phyloP scores from a whole-genome alignment of 2,797 vertebrate genomes.

The Capromys pilorides region DNA sequence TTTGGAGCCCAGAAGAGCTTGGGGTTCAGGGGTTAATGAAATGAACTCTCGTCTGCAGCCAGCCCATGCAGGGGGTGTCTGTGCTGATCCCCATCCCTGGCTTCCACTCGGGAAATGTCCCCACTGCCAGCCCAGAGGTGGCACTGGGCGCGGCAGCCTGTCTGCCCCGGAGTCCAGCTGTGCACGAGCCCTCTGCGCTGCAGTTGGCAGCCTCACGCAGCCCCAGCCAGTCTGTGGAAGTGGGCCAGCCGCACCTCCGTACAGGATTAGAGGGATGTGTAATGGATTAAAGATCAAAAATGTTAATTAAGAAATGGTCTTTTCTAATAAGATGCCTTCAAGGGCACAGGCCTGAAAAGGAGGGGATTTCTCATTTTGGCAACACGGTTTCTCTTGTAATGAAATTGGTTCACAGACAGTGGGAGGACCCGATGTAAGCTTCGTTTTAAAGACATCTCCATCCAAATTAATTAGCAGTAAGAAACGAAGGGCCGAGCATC shows the following conservation, averaged over 20 bases:
- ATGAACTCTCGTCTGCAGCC: conserved; percentile 73
- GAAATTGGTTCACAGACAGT: conserved; percentile 81
- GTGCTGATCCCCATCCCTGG: not conserved
- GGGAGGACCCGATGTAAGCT: conserved; percentile 76
- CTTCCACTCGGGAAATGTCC: conserved; percentile 59
- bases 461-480: conserved; percentile 83
- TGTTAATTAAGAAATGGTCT: conserved; percentile 90
- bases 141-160: conserved; percentile 63
- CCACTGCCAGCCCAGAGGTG: conserved; percentile 76
- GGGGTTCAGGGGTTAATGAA: conserved; percentile 81
- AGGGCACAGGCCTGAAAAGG: conserved; percentile 85
- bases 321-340: conserved; percentile 89
- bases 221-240: conserved; percentile 78
- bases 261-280: conserved; percentile 85
- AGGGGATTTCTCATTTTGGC: conserved; percentile 85
- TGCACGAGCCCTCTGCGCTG: conserved; percentile 79
- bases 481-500: conserved; percentile 60
- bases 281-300: conserved; percentile 89
- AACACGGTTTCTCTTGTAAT: conserved; percentile 81
- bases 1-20: conserved; percentile 57
- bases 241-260: conserved; percentile 85
- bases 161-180: conserved; percentile 80
- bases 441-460: conserved; percentile 81
- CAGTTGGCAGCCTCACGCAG: conserved; percentile 80
- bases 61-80: conserved; percentile 62